Evolutionary conservation across 2,888 invertebrate genomes (phyloP).

Genomic region (Tethea ocularis): DNA sequence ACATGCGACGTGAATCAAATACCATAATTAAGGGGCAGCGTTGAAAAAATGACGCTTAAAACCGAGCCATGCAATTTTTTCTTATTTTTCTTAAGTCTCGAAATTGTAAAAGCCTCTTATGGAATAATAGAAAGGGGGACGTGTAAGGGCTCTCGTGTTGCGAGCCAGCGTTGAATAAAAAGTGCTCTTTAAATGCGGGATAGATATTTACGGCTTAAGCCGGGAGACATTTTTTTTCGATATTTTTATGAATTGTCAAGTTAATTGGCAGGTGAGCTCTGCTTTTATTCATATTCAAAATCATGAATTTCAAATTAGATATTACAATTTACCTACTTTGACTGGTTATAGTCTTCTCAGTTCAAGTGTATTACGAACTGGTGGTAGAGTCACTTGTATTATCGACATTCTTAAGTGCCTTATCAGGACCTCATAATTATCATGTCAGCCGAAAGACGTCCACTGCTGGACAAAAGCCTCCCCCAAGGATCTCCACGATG

Average conservation of each 20-base stretch:
- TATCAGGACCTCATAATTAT: no score
- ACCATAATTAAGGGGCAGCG: constrained; percentile 26
- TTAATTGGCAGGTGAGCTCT: constrained; percentile 29
- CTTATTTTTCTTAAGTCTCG: constrained; percentile 50
- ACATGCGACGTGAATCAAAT: not conserved
- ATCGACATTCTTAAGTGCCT: no score
- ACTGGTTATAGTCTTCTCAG: not conserved
- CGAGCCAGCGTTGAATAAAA: constrained; percentile 49
- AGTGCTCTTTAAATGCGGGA: constrained; percentile 47
- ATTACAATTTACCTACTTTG: constrained; percentile 4
- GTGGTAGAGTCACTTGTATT: no score
- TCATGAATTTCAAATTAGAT: constrained; percentile 10
- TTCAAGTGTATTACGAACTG: no score
- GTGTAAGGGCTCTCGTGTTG: constrained; percentile 41
- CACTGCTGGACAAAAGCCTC: no score
- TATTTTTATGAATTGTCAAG: constrained; percentile 28
- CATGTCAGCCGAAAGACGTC: no score
- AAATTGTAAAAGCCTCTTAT: constrained; percentile 61
- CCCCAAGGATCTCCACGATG: no score
- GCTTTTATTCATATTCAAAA: constrained; percentile 17
- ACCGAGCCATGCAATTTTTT: constrained; percentile 40
- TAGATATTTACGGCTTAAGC: constrained; percentile 57
- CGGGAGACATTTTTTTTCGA: constrained; percentile 48
- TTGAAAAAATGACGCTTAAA: constrained; percentile 27
- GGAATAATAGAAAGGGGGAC: constrained; percentile 61